These are phyloP conservation scores for Macrotrachela quadricornifera DNA, from an alignment of 1,140 invertebrate genomes.

Conservation along the genomic window DNA sequence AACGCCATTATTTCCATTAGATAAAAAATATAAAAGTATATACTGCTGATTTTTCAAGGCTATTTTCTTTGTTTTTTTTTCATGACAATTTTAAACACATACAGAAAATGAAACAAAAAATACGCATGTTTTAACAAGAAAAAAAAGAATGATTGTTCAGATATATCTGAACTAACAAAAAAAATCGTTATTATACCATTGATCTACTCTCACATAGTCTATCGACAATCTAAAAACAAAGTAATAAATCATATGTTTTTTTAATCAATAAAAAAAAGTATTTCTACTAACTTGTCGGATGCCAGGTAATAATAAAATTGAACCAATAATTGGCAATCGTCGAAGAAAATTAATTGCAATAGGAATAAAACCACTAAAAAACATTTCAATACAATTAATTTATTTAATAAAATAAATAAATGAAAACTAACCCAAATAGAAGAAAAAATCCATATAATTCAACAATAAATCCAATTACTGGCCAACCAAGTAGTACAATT, in stretches of 20 bases:
- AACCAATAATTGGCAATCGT: constrained; percentile 40
- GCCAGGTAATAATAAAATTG: constrained; percentile 38
- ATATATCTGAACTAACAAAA: not conserved
- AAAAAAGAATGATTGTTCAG: too few relatives aligned
- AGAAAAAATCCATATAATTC: constrained; percentile 54
- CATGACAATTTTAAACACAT: too few relatives aligned
- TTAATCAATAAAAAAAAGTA: not conserved
- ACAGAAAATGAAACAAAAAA: too few relatives aligned
- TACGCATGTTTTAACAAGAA: too few relatives aligned
- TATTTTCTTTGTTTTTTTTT: too few relatives aligned
- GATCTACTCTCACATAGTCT: constrained; percentile 4
- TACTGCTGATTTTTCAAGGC: too few relatives aligned
- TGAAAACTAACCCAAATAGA: constrained; percentile 40
- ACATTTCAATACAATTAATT: not conserved
- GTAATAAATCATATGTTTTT: not conserved
- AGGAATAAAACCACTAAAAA: constrained; percentile 42
- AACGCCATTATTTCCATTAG: too few relatives aligned
- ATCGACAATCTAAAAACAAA: not conserved
- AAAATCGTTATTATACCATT: not conserved
- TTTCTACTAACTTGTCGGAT: constrained; percentile 34
- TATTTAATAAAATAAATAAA: too few relatives aligned
- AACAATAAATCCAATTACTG: constrained; percentile 77
- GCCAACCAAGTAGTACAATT: constrained; percentile 82
- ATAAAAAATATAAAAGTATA: too few relatives aligned
- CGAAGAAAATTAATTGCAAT: constrained; percentile 43